phyloP scores from a whole-genome alignment of 2,113 vertebrate genomes.

The Panthera tigris region DNA sequence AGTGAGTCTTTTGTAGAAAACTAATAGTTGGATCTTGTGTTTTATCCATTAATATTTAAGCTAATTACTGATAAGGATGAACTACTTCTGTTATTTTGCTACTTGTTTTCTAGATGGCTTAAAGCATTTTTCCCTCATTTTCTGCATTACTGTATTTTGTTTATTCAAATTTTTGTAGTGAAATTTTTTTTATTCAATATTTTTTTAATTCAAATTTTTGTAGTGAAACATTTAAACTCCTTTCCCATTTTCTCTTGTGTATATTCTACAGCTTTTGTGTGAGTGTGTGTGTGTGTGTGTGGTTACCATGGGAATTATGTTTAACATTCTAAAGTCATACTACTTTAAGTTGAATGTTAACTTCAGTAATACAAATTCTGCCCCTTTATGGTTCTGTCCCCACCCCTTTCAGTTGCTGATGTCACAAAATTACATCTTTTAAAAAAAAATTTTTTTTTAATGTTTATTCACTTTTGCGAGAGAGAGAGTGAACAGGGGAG shows the following conservation, averaged over 20 bases:
- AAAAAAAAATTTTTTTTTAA: too few species aligned
- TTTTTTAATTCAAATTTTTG: neutral
- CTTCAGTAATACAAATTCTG: neutral
- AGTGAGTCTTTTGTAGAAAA: neutral
- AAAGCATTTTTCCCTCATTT: neutral
- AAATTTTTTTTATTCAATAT: neutral
- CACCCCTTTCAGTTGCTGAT: neutral
- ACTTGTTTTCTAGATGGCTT: neutral
- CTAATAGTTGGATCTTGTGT: neutral
- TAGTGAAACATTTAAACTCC: neutral
- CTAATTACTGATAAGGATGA: neutral
- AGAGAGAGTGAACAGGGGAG: too few species aligned
- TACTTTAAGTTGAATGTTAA: neutral
- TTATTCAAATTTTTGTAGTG: neutral
- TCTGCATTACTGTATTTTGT: neutral
- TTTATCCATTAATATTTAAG: neutral
- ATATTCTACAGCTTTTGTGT: neutral
- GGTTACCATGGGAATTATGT: neutral
- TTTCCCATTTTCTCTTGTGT: neutral
- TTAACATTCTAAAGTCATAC: neutral
- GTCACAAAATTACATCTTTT: neutral
- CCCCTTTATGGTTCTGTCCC: neutral
- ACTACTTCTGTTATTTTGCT: neutral
- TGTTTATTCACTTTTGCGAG: too few species aligned
- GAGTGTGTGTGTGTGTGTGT: neutral